Base-by-base conservation (phyloP, 1,140 invertebrate species). In the Papilio dardanus region DNA sequence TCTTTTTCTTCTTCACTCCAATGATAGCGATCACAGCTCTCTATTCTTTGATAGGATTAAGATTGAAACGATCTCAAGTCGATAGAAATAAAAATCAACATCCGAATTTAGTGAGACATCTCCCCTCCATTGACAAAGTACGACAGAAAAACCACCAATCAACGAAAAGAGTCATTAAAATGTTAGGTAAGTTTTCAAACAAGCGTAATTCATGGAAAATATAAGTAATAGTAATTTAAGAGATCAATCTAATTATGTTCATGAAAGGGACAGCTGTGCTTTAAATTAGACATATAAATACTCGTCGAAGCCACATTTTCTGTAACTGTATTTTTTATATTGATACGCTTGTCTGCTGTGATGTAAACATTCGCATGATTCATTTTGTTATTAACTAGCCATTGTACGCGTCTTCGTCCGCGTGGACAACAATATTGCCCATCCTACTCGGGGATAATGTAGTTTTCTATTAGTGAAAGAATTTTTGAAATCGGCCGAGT, bases 21-120 rank as follows among this genome's bases (percentile, higher is more conserved):
- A 98, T 98, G 97, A 95, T 96, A 16, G 91, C 98, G 37, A 98
- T 98, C 81, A 97, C 96, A 5, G 96, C 96, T 3, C 94, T 98
- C 2, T 98, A 99, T 88, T 94, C 96, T n/a, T 91, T 97, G 71
- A 98, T 98, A 83, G 97, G 96, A 7, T 85, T 97, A 16, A 95
- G 96, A 81, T 90, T 98, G 40, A 95, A 96, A 78, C 92, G 95
- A 71, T 95, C 96, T 0, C 94, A 92, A 46, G 88, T 95, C 76
- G 92, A 94, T 58, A 95, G 94, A 37, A 90, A 94, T 24, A 89
- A 89, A 31, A 90, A 89, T 76, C 87, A 85, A 6, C 76, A 84
- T 7, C 82, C 87, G 65, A 77, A 85, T 19, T 81, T 83, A 12
- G 81, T 83, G 19, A 77, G 71, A 33, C 85, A 74, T 33, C 74